These are phyloP conservation scores for Mesoclemmys tuberculata DNA, from an alignment of 2,113 vertebrate genomes.

Conservation along the genomic window DNA sequence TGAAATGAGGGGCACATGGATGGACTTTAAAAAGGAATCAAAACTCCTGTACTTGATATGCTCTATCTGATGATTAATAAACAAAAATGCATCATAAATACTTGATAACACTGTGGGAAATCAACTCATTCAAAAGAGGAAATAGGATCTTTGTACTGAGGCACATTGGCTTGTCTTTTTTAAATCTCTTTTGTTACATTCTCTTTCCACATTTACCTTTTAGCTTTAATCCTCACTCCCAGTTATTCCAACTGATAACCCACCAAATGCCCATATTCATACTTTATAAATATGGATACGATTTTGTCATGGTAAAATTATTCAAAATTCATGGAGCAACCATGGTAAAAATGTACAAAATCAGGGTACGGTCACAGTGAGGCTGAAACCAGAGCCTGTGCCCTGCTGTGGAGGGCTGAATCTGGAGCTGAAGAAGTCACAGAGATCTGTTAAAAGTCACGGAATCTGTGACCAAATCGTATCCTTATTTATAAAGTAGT, in stretches of 20 bases:
- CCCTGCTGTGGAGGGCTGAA: too few species aligned
- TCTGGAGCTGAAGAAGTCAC: too few species aligned
- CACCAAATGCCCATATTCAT: background rate
- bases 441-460: too few species aligned
- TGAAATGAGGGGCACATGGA: background rate
- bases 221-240: background rate
- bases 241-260: background rate
- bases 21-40: background rate
- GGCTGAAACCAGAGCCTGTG: too few species aligned
- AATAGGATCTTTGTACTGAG: conserved; percentile 65
- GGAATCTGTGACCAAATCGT: too few species aligned
- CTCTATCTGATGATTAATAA: conserved; percentile 68
- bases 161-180: conserved; percentile 57
- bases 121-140: conserved; percentile 72
- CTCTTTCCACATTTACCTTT: conserved; percentile 65
- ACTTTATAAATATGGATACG: too few species aligned
- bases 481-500: too few species aligned
- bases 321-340: too few species aligned
- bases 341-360: too few species aligned
- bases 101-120: conserved; percentile 75
- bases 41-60: conserved; percentile 33
- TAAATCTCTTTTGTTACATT: conserved; percentile 13
- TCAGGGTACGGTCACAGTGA: too few species aligned
- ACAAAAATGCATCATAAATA: conserved; percentile 78
- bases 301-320: too few species aligned